Percentiles rank a stretch among this genome's conserved stretches.
These are phyloP conservation scores for Fistularia commersonii DNA, from an alignment of 2,797 vertebrate species.

Conservation along the genomic window DNA sequence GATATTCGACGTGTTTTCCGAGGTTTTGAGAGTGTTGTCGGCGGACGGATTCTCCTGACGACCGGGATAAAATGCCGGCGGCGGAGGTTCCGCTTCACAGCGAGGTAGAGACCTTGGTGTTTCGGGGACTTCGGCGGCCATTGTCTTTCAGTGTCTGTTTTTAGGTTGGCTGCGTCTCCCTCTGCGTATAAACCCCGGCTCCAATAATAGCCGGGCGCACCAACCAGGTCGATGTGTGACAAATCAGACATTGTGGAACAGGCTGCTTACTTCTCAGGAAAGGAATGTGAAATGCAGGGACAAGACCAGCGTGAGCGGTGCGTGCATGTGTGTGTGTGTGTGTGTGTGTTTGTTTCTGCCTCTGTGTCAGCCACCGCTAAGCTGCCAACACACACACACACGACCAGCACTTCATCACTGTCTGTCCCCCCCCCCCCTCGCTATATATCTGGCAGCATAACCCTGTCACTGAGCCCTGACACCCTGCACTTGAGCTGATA, in stretches of 20 bases:
- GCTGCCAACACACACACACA: constrained; percentile 44
- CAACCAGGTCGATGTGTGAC: constrained; percentile 58
- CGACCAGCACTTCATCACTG: constrained; percentile 55
- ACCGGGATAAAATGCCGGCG: constrained; percentile 51
- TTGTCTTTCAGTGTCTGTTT: constrained; percentile 61
- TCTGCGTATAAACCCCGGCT: constrained; percentile 46
- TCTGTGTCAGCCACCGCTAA: constrained; percentile 38
- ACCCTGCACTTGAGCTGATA: constrained; percentile 51
- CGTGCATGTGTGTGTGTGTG: constrained; percentile 18
- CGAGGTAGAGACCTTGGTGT: constrained; percentile 42
- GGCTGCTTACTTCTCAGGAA: constrained; percentile 62
- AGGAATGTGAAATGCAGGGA: constrained; percentile 61
- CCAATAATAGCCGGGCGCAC: constrained; percentile 68
- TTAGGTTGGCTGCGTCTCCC: constrained; percentile 34
- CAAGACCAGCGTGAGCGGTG: constrained; percentile 22
- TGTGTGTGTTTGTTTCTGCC: constrained; percentile 20
- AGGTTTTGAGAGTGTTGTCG: constrained; percentile 39
- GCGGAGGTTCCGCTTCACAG: constrained; percentile 46
- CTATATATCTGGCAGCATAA: constrained; percentile 52
- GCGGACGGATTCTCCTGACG: constrained; percentile 63
- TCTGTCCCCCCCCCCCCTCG: constrained; percentile 19
- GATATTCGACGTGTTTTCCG: neutral
- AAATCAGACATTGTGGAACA: constrained; percentile 57
- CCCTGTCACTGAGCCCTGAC: constrained; percentile 39
- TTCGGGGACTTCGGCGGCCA: constrained; percentile 54